Base-by-base conservation (phyloP, 2,888 invertebrate genomes). In the Kryphioiulus occultus region DNA sequence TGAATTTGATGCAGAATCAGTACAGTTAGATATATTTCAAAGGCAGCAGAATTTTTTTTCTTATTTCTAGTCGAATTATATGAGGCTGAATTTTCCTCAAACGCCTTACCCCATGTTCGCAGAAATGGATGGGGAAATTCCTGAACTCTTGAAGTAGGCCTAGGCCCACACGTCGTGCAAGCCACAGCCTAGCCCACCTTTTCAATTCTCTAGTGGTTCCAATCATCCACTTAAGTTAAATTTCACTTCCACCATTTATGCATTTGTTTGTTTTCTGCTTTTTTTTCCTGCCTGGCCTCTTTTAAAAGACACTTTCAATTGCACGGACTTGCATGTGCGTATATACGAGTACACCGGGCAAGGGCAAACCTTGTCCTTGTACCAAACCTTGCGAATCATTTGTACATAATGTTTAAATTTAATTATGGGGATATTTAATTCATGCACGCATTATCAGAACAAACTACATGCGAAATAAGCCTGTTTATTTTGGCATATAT, bases 211-310 rank as follows among this genome's bases (percentile, higher is more conserved):
- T 78, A 78, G 78, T 78, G 78, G 78, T 78, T 78, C 78, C 78
- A 78, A 78, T 78, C 78, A 78, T 78, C 78, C 78, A 78, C 78
- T 78, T 78, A 78, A 78, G 78, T 78, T 78, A 78, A 78, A 78
- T 78, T 78, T 78, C 78, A 78, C 78, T 78, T 78, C 78, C 78
- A 78, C 78, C 78, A 78, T 78, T 78, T 78, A 78, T 78, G 78
- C 78, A 78, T 78, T 78, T 78, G 78, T 78, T 78, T 78, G 78
- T 78, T 78, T 78, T 78, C 30, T 78, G 78, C 30, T 53, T 78
- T 78, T 78, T 68, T 78, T 32, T 17, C 78, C 78, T 78, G 30
- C 30, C 30, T 32, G 30, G 78, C 30, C 78, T 32, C 30, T 32
- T 78, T 78, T 78, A 15, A 78, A 78, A 78, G 78, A 78, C 44